Conservation (phyloP, 2,888 invertebrate species). For the Athalia cordata region DNA sequence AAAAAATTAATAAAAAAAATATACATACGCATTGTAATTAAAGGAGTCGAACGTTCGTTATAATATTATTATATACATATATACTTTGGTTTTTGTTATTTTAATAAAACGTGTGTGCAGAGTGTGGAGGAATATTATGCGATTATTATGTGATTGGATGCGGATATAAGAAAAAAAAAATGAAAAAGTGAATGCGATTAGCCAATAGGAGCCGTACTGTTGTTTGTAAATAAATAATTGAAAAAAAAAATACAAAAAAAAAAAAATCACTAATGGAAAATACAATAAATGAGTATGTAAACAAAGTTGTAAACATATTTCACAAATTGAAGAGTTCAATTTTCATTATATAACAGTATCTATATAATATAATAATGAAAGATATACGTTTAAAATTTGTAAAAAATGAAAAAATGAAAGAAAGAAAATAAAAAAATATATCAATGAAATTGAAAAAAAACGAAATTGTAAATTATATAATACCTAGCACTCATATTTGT, state of each 20-base stretch:
- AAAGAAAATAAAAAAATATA: constrained; percentile 11
- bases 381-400: not conserved
- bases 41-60: constrained; percentile 51
- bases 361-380: constrained; percentile 16
- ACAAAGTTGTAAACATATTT: constrained; percentile 40
- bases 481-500: not conserved
- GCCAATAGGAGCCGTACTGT: constrained; percentile 54
- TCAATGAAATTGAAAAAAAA: constrained; percentile 29
- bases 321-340: constrained; percentile 46
- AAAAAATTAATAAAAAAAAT: constrained; percentile 21
- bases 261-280: constrained; percentile 38
- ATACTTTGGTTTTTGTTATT: constrained; percentile 64
- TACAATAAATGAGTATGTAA: constrained; percentile 44
- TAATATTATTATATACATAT: constrained; percentile 44
- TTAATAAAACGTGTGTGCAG: constrained; percentile 59
- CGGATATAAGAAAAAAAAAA: too few relatives aligned
- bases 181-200: constrained; percentile 49
- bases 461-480: not conserved
- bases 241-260: constrained; percentile 41
- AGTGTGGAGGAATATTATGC: constrained; percentile 44
- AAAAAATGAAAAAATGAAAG: too few relatives aligned
- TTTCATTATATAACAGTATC: constrained; percentile 19
- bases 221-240: constrained; percentile 54
- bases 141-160: constrained; percentile 51
- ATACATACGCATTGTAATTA: constrained; percentile 39